Conservation (phyloP, 2,113 vertebrate species). For the Riparia riparia region DNA sequence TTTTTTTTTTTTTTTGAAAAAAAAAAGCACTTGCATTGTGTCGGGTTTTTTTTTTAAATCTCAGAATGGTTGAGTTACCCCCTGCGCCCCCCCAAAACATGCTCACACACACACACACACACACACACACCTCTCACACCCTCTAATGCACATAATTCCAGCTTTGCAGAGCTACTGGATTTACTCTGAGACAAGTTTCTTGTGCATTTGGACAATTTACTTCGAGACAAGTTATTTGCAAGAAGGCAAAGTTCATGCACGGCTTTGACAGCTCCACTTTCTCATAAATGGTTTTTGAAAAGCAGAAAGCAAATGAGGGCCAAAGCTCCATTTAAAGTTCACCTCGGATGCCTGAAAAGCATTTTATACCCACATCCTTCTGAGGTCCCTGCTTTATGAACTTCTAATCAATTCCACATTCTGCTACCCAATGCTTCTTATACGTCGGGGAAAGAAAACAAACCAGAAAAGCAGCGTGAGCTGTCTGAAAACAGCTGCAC, state of each 20-base stretch:
- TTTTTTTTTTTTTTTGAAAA: neutral
- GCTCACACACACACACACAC: neutral
- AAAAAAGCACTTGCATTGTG: neutral
- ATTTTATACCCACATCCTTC: conserved; percentile 61
- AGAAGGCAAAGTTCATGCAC: conserved; percentile 56
- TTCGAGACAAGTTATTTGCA: conserved; percentile 36
- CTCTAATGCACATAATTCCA: neutral
- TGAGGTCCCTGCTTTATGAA: conserved; percentile 58
- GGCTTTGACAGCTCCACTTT: conserved; percentile 67
- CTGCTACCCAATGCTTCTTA: conserved; percentile 28
- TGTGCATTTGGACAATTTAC: conserved; percentile 49
- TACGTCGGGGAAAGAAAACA: conserved; percentile 53
- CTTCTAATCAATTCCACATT: conserved; percentile 58
- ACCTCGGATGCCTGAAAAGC: conserved; percentile 60
- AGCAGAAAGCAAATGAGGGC: conserved; percentile 33
- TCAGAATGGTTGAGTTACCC: neutral
- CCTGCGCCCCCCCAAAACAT: neutral
- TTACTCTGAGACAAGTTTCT: conserved; percentile 32
- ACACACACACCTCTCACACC: neutral
- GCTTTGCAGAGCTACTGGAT: conserved; percentile 48
- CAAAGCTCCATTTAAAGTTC: conserved; percentile 49
- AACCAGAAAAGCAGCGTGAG: conserved; percentile 15
- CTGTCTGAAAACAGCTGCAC: conserved; percentile 39
- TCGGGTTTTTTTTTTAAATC: neutral
- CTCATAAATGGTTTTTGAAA: conserved; percentile 65